These are phyloP conservation scores for Cantharis lateralis DNA, from an alignment of 2,888 invertebrate genomes.

Conservation along the genomic window DNA sequence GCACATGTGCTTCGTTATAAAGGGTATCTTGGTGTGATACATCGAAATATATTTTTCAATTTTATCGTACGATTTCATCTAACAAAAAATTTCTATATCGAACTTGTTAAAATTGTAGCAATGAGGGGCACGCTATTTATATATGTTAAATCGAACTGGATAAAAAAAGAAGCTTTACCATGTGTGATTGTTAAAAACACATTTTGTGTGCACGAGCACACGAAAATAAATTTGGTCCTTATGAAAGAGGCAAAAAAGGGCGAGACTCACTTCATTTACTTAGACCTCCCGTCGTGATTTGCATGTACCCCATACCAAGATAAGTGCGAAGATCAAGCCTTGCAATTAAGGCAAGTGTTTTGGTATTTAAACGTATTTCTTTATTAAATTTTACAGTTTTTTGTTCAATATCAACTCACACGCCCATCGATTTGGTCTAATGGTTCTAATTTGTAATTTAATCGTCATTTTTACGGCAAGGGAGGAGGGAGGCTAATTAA, in stretches of 20 bases:
- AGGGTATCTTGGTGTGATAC: constrained; percentile 15
- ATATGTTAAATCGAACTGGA: not conserved
- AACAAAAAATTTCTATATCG: not conserved
- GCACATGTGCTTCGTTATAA: constrained; percentile 27
- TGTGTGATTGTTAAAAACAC: not conserved
- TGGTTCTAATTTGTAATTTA: not conserved
- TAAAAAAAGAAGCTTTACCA: not conserved
- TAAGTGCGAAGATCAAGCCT: constrained; percentile 26
- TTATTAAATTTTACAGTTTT: not conserved
- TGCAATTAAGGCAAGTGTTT: constrained; percentile 32
- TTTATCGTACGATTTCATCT: not conserved
- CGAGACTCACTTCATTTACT: constrained; percentile 8
- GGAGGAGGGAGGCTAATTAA: not conserved
- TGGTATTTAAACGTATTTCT: constrained; percentile 16
- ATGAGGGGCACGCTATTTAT: not conserved
- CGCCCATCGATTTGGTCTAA: not conserved
- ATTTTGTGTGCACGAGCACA: not conserved
- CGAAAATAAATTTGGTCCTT: not conserved
- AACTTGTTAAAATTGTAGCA: not conserved
- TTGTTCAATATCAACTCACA: not conserved
- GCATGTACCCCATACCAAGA: constrained; percentile 31
- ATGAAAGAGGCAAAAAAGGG: not conserved
- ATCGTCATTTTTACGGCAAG: not conserved
- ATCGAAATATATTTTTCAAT: constrained; percentile 10
- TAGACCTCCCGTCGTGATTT: constrained; percentile 30